phyloP scores from a whole-genome alignment of 2,113 vertebrate species.

The Eurystomus gularis region DNA sequence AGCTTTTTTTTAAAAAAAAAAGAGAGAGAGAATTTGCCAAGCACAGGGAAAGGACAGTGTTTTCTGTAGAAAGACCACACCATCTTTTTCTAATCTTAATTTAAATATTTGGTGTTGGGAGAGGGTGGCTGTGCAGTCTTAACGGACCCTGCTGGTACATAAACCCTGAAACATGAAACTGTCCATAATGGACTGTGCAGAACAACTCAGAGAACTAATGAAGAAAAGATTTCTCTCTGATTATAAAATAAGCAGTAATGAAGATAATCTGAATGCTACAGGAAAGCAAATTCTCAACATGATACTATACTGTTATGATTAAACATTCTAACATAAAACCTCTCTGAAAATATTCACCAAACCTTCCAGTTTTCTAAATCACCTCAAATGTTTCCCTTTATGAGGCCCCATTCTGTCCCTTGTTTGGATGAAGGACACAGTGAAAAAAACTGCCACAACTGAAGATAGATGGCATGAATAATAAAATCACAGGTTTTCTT shows the following conservation, averaged over 20 bases:
- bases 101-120: not conserved
- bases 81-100: not conserved
- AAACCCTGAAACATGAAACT: not conserved
- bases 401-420: not conserved
- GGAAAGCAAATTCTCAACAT: not conserved
- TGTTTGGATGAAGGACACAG: not conserved
- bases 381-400: not conserved
- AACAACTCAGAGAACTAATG: not conserved
- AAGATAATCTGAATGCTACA: not conserved
- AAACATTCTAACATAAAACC: not conserved
- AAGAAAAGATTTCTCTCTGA: not conserved
- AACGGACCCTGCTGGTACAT: not conserved
- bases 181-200: not conserved
- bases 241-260: not conserved
- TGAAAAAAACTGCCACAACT: not conserved
- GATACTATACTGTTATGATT: not conserved
- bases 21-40: not conserved
- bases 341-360: not conserved
- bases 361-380: not conserved
- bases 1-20: not conserved
- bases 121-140: not conserved
- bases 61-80: not conserved
- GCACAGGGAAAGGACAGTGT: not conserved
- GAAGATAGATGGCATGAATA: not conserved
- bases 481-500: conserved; percentile 1